These are phyloP conservation scores for Parasteatoda lunata DNA, from an alignment of 2,888 invertebrate genomes.

Conservation along the genomic window DNA sequence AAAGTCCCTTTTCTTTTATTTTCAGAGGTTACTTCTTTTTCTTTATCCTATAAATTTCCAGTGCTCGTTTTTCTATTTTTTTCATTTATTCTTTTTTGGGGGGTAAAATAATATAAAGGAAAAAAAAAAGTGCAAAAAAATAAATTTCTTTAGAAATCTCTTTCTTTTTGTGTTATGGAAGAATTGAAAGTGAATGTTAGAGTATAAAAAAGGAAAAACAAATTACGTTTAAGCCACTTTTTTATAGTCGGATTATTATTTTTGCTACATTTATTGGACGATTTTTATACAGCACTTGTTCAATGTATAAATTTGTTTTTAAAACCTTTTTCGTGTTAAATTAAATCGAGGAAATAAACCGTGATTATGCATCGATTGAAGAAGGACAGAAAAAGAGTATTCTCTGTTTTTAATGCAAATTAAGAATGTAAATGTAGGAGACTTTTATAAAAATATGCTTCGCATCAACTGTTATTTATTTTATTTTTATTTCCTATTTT, in stretches of 20 bases:
- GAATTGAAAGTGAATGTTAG: slow-evolving; percentile 35
- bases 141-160: not conserved
- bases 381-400: not conserved
- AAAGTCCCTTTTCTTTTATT: not conserved
- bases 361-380: slow-evolving; percentile 13
- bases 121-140: slow-evolving; percentile 7
- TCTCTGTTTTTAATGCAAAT: too few relatives aligned
- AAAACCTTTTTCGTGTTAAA: slow-evolving; percentile 39
- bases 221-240: slow-evolving; percentile 32
- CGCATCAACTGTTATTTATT: too few relatives aligned
- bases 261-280: not conserved
- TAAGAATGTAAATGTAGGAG: too few relatives aligned
- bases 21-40: slow-evolving; percentile 32
- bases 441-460: too few relatives aligned
- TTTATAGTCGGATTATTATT: not conserved
- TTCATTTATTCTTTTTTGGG: not conserved
- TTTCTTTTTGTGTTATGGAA: not conserved
- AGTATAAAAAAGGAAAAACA: slow-evolving; percentile 14
- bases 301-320: slow-evolving; percentile 8
- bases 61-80: slow-evolving; percentile 9
- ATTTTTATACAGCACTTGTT: not conserved
- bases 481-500: too few relatives aligned
- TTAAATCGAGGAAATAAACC: slow-evolving; percentile 32
- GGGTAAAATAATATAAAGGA: not conserved
- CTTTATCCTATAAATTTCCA: slow-evolving; percentile 17